Percentiles rank a stretch among this genome's conserved stretches.
Conservation (phyloP, 2,888 invertebrate species). For the Rhagonycha fulva region DNA sequence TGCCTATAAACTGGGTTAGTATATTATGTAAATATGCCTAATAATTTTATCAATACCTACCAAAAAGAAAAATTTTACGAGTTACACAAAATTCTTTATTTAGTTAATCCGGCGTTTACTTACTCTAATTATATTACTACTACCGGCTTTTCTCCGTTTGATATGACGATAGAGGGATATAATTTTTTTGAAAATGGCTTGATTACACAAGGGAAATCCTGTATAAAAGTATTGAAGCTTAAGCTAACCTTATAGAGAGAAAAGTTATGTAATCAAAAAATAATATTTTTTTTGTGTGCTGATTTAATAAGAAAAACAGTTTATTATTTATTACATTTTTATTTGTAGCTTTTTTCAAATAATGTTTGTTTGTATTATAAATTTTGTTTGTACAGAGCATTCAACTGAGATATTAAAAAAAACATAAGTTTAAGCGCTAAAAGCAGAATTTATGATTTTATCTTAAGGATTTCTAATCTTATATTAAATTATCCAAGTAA, state of each 20-base stretch:
- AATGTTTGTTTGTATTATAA: background rate
- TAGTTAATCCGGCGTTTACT: background rate
- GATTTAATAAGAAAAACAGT: background rate
- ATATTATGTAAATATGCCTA: slow-evolving; percentile 10
- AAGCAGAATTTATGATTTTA: background rate
- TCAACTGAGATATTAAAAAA: background rate
- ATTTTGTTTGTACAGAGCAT: background rate
- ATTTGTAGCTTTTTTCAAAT: background rate
- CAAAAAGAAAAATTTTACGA: background rate
- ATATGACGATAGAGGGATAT: background rate
- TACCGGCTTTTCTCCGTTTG: background rate
- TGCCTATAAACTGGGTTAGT: slow-evolving; percentile 64
- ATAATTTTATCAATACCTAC: background rate
- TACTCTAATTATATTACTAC: background rate
- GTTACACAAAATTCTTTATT: background rate
- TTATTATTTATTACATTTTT: background rate
- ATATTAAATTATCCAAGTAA: background rate
- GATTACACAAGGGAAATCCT: background rate
- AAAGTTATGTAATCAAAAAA: background rate
- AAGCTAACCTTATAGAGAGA: background rate
- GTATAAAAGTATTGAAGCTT: background rate
- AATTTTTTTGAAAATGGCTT: background rate
- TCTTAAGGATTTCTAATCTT: background rate
- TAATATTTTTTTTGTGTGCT: background rate
- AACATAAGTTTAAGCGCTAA: background rate